Conservation (phyloP, 1,140 invertebrate genomes). For the Caenorhabditis inopinata region DNA sequence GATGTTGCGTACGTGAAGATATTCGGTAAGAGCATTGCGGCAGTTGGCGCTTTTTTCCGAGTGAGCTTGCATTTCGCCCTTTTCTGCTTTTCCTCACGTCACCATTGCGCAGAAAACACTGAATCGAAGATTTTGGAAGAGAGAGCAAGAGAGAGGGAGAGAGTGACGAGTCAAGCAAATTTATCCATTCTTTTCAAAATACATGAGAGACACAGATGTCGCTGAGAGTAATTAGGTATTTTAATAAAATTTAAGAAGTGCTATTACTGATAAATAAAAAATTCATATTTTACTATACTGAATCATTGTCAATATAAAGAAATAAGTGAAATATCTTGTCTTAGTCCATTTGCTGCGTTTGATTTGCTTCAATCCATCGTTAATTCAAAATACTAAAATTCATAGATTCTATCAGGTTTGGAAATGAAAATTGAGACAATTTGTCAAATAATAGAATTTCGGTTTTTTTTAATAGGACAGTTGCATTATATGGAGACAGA, state of each 20-base stretch:
- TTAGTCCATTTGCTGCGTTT: no score
- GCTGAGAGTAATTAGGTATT: no score
- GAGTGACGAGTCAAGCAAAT: neutral
- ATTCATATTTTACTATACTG: no score
- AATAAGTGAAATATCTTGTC: neutral
- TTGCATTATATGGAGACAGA: constrained; percentile 11
- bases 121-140: neutral
- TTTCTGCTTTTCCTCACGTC: constrained; percentile 19
- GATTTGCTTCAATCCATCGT: no score
- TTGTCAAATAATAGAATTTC: no score
- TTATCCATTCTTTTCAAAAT: neutral
- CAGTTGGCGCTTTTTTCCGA: constrained; percentile 17
- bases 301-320: no score
- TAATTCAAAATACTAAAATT: no score
- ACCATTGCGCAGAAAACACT: neutral
- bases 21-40: neutral
- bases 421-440: neutral
- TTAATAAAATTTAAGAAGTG: no score
- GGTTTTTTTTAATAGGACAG: neutral
- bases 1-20: constrained; percentile 13
- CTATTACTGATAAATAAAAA: no score
- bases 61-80: neutral
- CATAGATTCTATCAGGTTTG: no score
- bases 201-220: neutral
- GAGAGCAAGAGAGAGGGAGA: no score